Conservation (phyloP, 1,140 invertebrate species). For the Oppia nitens region DNA sequence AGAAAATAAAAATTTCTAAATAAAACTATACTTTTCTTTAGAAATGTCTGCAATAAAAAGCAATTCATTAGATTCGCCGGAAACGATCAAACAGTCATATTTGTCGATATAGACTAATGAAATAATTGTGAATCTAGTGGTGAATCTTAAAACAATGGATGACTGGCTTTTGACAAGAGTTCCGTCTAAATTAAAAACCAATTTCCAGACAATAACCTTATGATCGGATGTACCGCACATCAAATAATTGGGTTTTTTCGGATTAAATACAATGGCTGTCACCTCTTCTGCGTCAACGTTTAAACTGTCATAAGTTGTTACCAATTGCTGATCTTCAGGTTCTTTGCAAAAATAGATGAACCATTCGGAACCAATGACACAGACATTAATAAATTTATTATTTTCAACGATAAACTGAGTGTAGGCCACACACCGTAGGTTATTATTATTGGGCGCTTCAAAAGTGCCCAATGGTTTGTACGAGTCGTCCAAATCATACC, state of each 20-base stretch:
- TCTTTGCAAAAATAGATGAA: not conserved
- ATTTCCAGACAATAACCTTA: not conserved
- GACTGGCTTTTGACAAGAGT: too few relatives aligned
- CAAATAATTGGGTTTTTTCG: not conserved
- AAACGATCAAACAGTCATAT: not conserved
- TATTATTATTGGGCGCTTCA: not conserved
- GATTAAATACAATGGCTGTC: not conserved
- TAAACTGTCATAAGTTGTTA: not conserved
- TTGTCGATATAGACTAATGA: not conserved
- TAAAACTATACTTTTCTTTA: not conserved
- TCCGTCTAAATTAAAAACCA: too few relatives aligned
- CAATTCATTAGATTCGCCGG: not conserved
- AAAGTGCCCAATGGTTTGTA: not conserved
- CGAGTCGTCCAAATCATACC: too few relatives aligned
- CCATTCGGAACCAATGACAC: not conserved
- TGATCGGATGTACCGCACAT: not conserved
- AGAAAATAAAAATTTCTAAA: too few relatives aligned
- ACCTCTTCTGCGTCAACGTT: not conserved
- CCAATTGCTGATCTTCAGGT: not conserved
- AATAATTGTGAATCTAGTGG: too few relatives aligned
- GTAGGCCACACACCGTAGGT: not conserved
- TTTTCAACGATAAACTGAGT: not conserved
- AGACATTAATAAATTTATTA: not conserved
- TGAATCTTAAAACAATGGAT: too few relatives aligned
- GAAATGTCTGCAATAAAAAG: not conserved